These are phyloP conservation scores for Tragelaphus buxtoni DNA, from an alignment of 2,113 vertebrate species.

Conservation along the genomic window DNA sequence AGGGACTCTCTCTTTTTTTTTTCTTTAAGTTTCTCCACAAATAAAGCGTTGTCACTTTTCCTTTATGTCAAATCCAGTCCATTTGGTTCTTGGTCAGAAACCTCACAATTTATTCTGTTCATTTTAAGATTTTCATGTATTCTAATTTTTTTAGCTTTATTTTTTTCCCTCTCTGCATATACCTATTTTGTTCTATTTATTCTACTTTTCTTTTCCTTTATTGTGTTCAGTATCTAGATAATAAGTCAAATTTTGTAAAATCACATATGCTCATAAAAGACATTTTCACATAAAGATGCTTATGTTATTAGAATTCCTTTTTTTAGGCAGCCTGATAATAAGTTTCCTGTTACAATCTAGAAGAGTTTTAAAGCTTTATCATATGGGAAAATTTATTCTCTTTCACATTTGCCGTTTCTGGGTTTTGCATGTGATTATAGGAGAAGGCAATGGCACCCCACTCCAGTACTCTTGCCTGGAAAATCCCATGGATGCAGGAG, in stretches of 20 bases:
- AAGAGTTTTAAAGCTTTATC: neutral
- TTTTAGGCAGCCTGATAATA: neutral
- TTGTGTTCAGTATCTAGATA: neutral
- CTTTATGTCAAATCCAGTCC: neutral
- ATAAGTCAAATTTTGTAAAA: neutral
- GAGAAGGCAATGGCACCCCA: no score
- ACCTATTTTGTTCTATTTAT: neutral
- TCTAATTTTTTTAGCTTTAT: neutral
- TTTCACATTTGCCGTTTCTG: neutral
- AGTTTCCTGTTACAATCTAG: neutral
- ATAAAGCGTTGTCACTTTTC: neutral
- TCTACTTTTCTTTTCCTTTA: neutral
- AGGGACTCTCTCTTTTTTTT: neutral
- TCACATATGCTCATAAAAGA: neutral
- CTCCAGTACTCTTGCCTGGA: no score
- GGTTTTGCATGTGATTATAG: neutral
- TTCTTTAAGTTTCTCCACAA: neutral
- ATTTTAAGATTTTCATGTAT: neutral
- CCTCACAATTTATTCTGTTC: neutral
- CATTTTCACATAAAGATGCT: conserved; percentile 6
- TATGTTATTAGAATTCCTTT: neutral
- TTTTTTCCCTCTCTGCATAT: neutral
- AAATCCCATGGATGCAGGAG: no score
- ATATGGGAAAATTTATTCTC: neutral
- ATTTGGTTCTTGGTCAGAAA: neutral